Evolutionary conservation across 2,888 invertebrate species (phyloP).

Genomic region (Celastrina argiolus): DNA sequence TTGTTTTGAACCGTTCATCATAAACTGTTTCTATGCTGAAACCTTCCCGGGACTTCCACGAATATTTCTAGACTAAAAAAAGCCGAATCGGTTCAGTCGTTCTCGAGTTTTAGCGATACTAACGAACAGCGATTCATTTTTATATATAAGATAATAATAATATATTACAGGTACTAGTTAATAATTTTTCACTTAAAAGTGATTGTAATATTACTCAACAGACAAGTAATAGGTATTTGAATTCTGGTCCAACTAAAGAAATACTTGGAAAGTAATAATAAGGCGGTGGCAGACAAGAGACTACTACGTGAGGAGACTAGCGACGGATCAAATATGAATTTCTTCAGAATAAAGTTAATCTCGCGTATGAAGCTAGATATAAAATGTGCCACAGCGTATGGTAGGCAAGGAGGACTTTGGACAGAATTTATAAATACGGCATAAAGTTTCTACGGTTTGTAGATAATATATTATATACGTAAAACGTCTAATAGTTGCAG

Average conservation of each 20-base stretch:
- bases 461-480: neutral
- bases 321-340: conserved; percentile 39
- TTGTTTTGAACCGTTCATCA: too few relatives aligned
- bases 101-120: too few relatives aligned
- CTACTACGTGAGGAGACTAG: conserved; percentile 63
- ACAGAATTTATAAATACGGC: neutral
- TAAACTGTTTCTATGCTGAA: too few relatives aligned
- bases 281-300: conserved; percentile 63
- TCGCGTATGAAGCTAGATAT: conserved; percentile 36
- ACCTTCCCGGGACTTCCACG: too few relatives aligned
- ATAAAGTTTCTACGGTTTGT: neutral
- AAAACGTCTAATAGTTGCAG: neutral
- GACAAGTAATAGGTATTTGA: neutral
- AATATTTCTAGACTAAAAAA: too few relatives aligned
- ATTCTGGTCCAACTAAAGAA: conserved; percentile 35
- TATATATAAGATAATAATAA: too few relatives aligned
- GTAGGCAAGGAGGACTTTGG: neutral
- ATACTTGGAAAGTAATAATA: conserved; percentile 67
- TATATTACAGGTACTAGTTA: too few relatives aligned
- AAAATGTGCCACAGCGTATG: neutral
- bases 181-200: too few relatives aligned
- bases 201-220: neutral
- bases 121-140: too few relatives aligned
- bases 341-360: conserved; percentile 59
- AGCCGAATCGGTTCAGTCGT: too few relatives aligned